Evolutionary conservation across 2,888 invertebrate genomes (phyloP), one percentile per base, ranked within the genome.

Genomic region (Athetis lepigone): DNA sequence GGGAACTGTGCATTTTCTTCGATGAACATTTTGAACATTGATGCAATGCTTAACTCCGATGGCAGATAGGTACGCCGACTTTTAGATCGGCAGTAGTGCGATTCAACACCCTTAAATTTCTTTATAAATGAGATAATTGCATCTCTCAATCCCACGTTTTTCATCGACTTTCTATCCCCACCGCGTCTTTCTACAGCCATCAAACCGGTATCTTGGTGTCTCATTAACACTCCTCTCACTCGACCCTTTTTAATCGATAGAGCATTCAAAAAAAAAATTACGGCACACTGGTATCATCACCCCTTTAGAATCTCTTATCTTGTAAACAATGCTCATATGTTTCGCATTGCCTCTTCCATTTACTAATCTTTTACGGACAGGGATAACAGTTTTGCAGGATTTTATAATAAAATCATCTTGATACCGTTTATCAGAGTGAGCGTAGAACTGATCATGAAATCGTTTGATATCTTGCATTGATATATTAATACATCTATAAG

Each of bases 1-100:
- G 42, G 37, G 46, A 67, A 61, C 49, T 61, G 58, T 60, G 60
- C 1, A 46, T 59, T 36, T 50, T 71, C 57, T 68, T 68, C 57
- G 42, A 52, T 63, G 45, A 65, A 66, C 62, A 71, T 75, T 75
- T 69, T 68, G 56, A 69, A 75, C 68, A 75, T 72, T 61, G 56
- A 65, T 50, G 56, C 46, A 57, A 63, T 54, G 27, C 46, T 46
- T 46, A 46, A 46, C 27, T 46, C 46, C 4, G 73, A 72, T 55
- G 71, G 69, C 39, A 72, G 46, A 71, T 75, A 65, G 50, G 45
- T 65, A 43, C 75, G 66, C 37, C 59, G 65, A 60, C 60, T 67
- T 55, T 75, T 71, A 42, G 68, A 68, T 60, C 71, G 54, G 36
- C 65, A 68, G 42, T 70, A 73, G 57, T 73, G 70, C 23, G 68